A percentile compares a stretch with the other conserved stretches of the same genome.
These are phyloP conservation scores for Idaea straminata DNA, from an alignment of 2,888 invertebrate species.

Conservation along the genomic window DNA sequence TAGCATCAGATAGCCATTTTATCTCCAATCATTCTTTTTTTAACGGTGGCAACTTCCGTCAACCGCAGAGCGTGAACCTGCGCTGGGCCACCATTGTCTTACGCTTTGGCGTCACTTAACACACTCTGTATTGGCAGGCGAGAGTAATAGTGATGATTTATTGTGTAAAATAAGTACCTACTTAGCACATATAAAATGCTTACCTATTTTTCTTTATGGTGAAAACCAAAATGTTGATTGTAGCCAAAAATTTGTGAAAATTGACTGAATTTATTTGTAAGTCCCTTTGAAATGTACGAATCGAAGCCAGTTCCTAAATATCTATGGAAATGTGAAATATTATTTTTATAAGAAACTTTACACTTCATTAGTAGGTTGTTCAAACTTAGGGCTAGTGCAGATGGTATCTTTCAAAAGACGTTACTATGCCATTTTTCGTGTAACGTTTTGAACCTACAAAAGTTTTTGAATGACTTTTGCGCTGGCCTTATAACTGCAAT, in stretches of 20 bases:
- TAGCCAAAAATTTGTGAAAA: conserved; percentile 18
- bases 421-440: background rate
- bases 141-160: no score
- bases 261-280: conserved; percentile 21
- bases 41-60: no score
- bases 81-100: no score
- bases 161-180: no score
- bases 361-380: background rate
- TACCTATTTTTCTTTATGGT: conserved; percentile 15
- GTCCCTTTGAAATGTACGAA: background rate
- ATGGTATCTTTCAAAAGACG: background rate
- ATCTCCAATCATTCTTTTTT: no score
- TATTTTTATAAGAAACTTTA: background rate
- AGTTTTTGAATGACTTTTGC: no score
- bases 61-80: no score
- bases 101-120: no score
- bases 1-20: no score
- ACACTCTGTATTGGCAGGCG: no score
- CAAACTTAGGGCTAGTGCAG: background rate
- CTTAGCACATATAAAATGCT: background rate
- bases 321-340: background rate
- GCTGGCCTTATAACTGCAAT: no score
- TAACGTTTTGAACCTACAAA: background rate
- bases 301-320: background rate
- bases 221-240: conserved; percentile 23